Percentiles rank a stretch among this genome's conserved stretches.
Conservation (phyloP, 2,888 invertebrate genomes). For the Scaptomyza cyrtandrae region DNA sequence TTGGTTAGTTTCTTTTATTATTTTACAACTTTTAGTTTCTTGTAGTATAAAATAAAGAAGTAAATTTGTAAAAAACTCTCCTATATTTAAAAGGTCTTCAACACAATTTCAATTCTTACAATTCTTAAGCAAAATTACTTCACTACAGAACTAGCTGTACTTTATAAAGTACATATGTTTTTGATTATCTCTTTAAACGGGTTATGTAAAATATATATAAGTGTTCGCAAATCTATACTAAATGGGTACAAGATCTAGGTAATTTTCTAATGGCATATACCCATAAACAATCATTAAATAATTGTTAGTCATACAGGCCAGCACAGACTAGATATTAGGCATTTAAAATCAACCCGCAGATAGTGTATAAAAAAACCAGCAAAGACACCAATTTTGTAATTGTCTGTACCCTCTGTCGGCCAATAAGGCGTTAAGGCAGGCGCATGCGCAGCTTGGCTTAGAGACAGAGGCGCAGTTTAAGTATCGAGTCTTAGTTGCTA, state of each 20-base stretch:
- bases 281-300: background rate
- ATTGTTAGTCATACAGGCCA: background rate
- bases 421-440: slow-evolving; percentile 69
- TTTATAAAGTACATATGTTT: background rate
- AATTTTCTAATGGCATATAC: background rate
- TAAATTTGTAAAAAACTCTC: background rate
- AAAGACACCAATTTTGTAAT: slow-evolving; percentile 38
- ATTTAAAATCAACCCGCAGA: background rate
- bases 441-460: slow-evolving; percentile 60
- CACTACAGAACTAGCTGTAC: background rate
- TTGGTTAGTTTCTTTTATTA: background rate
- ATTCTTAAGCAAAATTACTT: background rate
- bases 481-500: slow-evolving; percentile 27
- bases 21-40: too few relatives aligned
- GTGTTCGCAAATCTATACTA: background rate
- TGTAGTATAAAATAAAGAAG: too few relatives aligned
- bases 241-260: background rate
- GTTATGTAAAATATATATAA: background rate
- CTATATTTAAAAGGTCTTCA: background rate
- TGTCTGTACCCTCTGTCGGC: slow-evolving; percentile 46
- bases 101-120: background rate
- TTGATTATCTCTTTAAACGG: too few relatives aligned
- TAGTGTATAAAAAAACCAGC: slow-evolving; percentile 41
- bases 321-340: background rate
- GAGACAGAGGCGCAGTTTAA: slow-evolving; percentile 34